A percentile compares a stretch with the other conserved stretches of the same genome.
Conservation (phyloP, 37 sponge, comb jelly and placozoan species). For the Oopsacas minuta region DNA sequence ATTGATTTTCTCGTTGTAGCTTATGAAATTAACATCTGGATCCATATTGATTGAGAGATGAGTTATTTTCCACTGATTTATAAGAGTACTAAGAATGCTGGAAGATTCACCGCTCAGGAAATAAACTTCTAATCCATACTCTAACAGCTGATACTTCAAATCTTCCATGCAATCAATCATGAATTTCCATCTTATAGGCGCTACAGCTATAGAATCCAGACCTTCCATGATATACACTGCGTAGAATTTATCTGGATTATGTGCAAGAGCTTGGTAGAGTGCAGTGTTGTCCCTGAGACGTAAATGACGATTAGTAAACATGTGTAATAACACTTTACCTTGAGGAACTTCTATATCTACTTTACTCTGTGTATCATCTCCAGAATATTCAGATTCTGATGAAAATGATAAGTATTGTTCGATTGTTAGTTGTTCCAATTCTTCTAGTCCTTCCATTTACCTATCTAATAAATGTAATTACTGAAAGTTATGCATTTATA, state of each 20-base stretch:
- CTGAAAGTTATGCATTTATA: too few relatives aligned
- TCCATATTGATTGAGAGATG: constrained; percentile 1
- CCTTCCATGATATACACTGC: not conserved
- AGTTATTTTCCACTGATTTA: not conserved
- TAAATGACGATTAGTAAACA: not conserved
- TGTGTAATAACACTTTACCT: not conserved
- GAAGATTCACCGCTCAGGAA: not conserved
- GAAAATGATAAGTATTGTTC: not conserved
- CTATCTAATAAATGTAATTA: too few relatives aligned
- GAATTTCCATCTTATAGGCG: not conserved
- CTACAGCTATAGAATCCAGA: not conserved
- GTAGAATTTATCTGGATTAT: not conserved
- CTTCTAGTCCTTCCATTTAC: not conserved
- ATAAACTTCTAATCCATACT: not conserved
- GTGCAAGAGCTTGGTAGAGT: not conserved
- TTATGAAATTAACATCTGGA: not conserved
- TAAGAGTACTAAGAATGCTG: not conserved
- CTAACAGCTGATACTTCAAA: not conserved
- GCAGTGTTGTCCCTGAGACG: not conserved
- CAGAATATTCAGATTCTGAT: not conserved
- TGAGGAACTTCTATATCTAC: not conserved
- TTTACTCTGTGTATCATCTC: not conserved
- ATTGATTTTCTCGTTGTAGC: not conserved
- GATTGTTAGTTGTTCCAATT: not conserved
- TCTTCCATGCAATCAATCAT: not conserved